phyloP scores from a whole-genome alignment of 2,888 invertebrate species.

The Cheilosia pagana region DNA sequence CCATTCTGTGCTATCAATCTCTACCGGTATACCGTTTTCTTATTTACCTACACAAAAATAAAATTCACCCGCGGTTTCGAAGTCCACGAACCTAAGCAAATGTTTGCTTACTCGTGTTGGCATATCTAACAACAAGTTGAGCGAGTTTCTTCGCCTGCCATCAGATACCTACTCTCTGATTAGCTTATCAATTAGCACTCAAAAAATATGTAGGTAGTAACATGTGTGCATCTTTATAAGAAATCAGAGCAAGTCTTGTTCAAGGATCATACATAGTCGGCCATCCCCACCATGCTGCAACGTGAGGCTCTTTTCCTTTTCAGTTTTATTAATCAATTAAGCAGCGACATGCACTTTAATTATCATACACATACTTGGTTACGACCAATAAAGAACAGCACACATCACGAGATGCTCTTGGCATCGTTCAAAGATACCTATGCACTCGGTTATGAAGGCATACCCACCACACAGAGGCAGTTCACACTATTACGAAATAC shows the following conservation, averaged over 20 bases:
- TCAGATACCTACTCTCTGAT: background rate
- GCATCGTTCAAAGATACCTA: conserved; percentile 34
- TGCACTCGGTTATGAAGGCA: conserved; percentile 4
- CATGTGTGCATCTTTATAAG: conserved; percentile 22
- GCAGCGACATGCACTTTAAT: conserved; percentile 16
- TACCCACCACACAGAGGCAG: background rate
- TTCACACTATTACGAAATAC: conserved; percentile 62
- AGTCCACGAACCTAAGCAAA: conserved; percentile 8
- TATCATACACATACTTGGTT: conserved; percentile 7
- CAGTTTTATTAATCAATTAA: conserved; percentile 56
- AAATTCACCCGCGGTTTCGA: conserved; percentile 26
- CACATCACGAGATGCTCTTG: conserved; percentile 48
- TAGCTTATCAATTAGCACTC: conserved; percentile 54
- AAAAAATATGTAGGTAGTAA: background rate
- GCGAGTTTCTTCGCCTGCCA: conserved; percentile 24
- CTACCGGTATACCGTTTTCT: conserved; percentile 16
- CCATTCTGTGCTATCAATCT: background rate
- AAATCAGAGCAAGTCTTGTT: conserved; percentile 39
- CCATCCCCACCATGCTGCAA: background rate
- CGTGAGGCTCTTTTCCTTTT: conserved; percentile 24
- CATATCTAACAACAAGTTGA: conserved; percentile 38
- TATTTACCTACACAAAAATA: conserved; percentile 27
- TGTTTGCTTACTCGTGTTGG: conserved; percentile 20
- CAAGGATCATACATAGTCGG: conserved; percentile 30
- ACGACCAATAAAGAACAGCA: conserved; percentile 15